phyloP scores from a whole-genome alignment of 2,888 invertebrate genomes.

The Caenorhabditis doughertyi region DNA sequence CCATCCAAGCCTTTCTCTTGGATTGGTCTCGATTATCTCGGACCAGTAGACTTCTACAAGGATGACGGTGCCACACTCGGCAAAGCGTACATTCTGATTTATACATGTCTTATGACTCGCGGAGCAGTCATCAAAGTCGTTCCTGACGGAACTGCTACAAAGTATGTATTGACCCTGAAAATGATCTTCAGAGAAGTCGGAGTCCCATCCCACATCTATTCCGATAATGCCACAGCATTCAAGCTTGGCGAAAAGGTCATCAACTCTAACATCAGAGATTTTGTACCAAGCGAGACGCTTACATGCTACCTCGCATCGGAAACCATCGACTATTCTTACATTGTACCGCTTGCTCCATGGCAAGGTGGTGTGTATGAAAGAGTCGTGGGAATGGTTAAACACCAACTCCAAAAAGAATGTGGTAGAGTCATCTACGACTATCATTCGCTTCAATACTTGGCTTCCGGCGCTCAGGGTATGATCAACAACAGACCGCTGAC shows the following conservation, averaged over 20 bases:
- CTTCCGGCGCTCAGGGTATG: not conserved
- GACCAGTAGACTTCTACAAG: not conserved
- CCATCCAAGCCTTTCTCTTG: not conserved
- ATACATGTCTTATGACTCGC: not conserved
- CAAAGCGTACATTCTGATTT: not conserved
- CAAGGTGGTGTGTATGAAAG: conserved; percentile 84
- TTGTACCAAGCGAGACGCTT: not conserved
- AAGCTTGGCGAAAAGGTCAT: not conserved
- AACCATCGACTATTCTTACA: conserved; percentile 74
- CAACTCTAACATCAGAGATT: not conserved
- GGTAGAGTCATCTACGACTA: not conserved
- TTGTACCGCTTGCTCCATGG: conserved; percentile 83
- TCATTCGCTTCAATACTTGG: not conserved
- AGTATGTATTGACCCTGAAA: not conserved
- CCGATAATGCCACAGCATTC: not conserved
- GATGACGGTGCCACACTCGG: not conserved
- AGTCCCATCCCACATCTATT: not conserved
- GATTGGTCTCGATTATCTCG: conserved; percentile 15
- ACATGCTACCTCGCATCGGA: not conserved
- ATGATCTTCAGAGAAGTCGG: conserved; percentile 2
- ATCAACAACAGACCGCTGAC: conserved; percentile 6
- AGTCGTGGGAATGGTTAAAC: conserved; percentile 76
- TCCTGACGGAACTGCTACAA: not conserved
- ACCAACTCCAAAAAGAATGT: not conserved
- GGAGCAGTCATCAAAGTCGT: not conserved